Evolutionary conservation across 2,888 invertebrate species (phyloP), one percentile per base, ranked within the genome.

Genomic region (Melanotus villosus): DNA sequence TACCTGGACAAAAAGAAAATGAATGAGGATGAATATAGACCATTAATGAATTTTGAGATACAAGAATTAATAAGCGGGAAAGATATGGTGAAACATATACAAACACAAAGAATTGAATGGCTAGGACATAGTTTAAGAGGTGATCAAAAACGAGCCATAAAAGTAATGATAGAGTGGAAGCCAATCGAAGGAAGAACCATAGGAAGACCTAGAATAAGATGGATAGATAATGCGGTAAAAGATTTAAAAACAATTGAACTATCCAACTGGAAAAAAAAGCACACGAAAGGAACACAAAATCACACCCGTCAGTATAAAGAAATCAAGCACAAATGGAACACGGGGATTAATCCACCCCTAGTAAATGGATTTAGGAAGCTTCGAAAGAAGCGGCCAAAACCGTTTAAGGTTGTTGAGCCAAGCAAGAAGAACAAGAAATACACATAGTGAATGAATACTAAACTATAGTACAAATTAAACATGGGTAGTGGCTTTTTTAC

Each of bases 81-180:
- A 38, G n/a, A 38, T n/a, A 38, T 38, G 12, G 36, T 38, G 36
- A 38, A 3, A 38, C 36, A 38, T 38, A 38, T 38, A 38, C 10
- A 38, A 2, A 12, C 12, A n/a, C 36, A 3, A 38, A 38, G 36
- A 38, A 38, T 38, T 5, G 36, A 12, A 38, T 38, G 14, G 36
- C 12, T 38, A n/a, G 36, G 14, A 2, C 14, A 14, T 14, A 14
- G 3, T 7, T 7, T 26, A 26, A 26, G 26, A 26, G 7, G 26
- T 26, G 26, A 26, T 26, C 4, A 7, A 26, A 26, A 26, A 26
- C 26, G n/a, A n/a, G n/a, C n/a, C n/a, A n/a, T n/a, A n/a, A n/a
- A n/a, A n/a, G n/a, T n/a, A n/a, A n/a, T n/a, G n/a, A n/a, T n/a
- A n/a, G n/a, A n/a, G n/a, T n/a, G n/a, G n/a, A n/a, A n/a, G n/a